Percentiles rank a stretch among this genome's conserved stretches.
These are phyloP conservation scores for Bungarus multicinctus DNA, from an alignment of 2,113 vertebrate genomes.

Conservation along the genomic window DNA sequence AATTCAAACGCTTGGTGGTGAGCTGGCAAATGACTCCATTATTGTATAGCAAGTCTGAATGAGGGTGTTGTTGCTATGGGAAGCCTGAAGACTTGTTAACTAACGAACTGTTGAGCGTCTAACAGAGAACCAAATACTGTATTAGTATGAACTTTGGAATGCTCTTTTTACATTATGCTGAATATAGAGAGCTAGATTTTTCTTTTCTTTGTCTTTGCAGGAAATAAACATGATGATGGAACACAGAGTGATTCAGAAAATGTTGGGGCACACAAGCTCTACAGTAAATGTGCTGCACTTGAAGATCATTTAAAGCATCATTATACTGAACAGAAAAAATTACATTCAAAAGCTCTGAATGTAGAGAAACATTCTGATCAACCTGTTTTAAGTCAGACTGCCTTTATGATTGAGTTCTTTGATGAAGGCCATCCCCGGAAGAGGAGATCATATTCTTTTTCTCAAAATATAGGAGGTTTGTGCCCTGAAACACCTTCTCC, in stretches of 20 bases:
- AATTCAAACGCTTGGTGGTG: conserved; percentile 22
- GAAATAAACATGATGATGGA: conserved; percentile 96
- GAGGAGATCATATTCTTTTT: conserved; percentile 90
- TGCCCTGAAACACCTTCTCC: conserved; percentile 80
- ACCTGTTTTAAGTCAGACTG: conserved; percentile 74
- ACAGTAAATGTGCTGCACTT: conserved; percentile 79
- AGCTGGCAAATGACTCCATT: conserved; percentile 39
- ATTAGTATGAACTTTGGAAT: conserved; percentile 7
- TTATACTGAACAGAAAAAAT: conserved; percentile 71
- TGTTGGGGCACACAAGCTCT: conserved; percentile 81
- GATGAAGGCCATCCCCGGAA: conserved; percentile 91
- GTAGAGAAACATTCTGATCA: conserved; percentile 72
- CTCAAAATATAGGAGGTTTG: conserved; percentile 78
- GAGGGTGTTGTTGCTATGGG: conserved; percentile 32
- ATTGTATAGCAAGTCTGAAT: conserved; percentile 45
- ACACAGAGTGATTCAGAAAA: conserved; percentile 98
- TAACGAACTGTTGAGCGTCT: conserved; percentile 38
- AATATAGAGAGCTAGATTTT: conserved; percentile 24
- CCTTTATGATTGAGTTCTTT: conserved; percentile 94
- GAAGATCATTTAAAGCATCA: conserved; percentile 86
- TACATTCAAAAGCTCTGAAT: conserved; percentile 65
- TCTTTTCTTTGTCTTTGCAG: conserved; percentile 66
- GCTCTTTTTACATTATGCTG: conserved; percentile 23
- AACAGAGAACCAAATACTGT: conserved; percentile 39
- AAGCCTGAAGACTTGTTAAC: conserved; percentile 50